Base-by-base conservation (phyloP, 30 jellyfish, hydroid and myxozoan genomes). In the Turritopsis rubra region DNA sequence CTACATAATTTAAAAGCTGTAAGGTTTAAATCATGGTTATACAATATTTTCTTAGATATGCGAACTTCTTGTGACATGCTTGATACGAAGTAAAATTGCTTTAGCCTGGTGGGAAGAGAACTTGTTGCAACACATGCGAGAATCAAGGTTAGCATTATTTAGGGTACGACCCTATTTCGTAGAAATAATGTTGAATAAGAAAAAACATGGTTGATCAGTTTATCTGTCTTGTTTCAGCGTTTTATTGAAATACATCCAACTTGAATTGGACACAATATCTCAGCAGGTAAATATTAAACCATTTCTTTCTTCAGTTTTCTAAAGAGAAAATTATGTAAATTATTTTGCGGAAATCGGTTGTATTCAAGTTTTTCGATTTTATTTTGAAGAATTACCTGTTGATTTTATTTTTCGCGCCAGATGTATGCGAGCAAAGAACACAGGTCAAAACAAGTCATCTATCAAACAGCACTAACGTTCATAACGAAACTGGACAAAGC, bases 51-150 rank as follows among this genome's bases (percentile, higher is more conserved):
- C 27, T 22, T 79, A 90, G 97, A 66, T 90, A 3, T 85, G 81
- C 22, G 86, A 76, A 52, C 30, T 90, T 77, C 87, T 90, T 24
- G 85, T 90, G 1, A 52, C 65, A 75, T 90, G 97, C 73, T 54
- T 85, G 83, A 16, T 89, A 27, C 79, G 79, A 60, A 85, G 86
- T 74, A 65, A 87, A 52, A 52, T 81, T 21, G 86, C 95, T 73
- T 80, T 85, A 79, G 92, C 26, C 7, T 27, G 77, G 53, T 90
- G 93, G 93, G 41, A 73, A 28, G 73, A 70, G n/a, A 85, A 75
- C 29, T 41, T 90, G 8, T 89, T 80, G 30, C 80, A 52, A 26
- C 70, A 54, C 53, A 70, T 83, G 29, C 78, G 86, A 71, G 84
- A 85, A 27, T 90, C 97, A 1, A 76, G 97, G 97, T 85, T 70